Percentiles rank a stretch among this genome's conserved stretches.
phyloP scores from a whole-genome alignment of 2,797 vertebrate species.

The Lacerta agilis region DNA sequence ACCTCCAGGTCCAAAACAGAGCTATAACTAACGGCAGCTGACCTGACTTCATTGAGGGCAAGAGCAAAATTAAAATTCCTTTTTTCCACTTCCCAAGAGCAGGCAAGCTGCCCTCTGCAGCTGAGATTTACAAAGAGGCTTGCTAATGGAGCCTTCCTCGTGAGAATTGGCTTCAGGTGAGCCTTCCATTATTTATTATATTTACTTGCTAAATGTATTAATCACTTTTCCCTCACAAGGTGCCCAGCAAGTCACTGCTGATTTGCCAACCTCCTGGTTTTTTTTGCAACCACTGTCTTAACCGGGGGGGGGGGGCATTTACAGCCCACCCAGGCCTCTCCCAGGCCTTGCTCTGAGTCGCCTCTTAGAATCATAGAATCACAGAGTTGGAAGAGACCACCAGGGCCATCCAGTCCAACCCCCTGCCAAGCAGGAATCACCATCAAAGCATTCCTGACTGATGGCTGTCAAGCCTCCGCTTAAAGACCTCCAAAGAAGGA shows the following conservation, averaged over 20 bases:
- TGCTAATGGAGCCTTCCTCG: not conserved
- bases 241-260: not conserved
- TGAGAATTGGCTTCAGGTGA: not conserved
- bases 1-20: slow-evolving; percentile 12
- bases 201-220: slow-evolving; percentile 6
- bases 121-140: slow-evolving; percentile 1
- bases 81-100: not conserved
- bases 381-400: no score
- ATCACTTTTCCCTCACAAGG: not conserved
- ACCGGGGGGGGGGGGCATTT: no score
- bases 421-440: no score
- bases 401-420: no score
- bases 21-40: not conserved
- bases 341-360: no score
- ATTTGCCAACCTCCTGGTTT: not conserved
- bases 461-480: no score
- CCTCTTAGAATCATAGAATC: no score
- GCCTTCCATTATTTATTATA: not conserved
- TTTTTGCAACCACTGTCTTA: not conserved
- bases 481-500: no score
- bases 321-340: no score
- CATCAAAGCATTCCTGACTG: no score
- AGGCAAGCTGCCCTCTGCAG: not conserved
- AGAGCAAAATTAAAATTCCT: slow-evolving; percentile 1
- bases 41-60: not conserved